Evolutionary conservation across 2,797 vertebrate species (phyloP).

Genomic region (Microctenopoma steveboyesi): DNA sequence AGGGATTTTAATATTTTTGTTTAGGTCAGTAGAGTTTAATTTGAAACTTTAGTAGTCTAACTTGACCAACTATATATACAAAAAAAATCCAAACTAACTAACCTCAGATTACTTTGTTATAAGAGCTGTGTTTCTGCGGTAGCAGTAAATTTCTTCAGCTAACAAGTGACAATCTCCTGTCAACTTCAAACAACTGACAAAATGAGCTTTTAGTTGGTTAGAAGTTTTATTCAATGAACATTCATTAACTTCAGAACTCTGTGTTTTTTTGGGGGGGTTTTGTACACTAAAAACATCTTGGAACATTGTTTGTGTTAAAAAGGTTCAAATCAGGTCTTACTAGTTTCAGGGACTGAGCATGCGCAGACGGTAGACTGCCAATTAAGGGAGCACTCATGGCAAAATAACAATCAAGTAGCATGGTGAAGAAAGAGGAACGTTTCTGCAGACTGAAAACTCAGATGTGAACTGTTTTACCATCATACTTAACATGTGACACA

Average conservation of each 20-base stretch:
- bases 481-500: too few species aligned
- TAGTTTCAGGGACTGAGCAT: too few species aligned
- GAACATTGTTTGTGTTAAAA: background rate
- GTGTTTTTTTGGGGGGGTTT: background rate
- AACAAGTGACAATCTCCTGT: slow-evolving; percentile 20
- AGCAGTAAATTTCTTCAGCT: slow-evolving; percentile 14
- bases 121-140: slow-evolving; percentile 27
- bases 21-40: background rate
- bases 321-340: too few species aligned
- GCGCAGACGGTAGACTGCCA: too few species aligned
- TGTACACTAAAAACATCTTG: background rate
- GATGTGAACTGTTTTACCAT: too few species aligned
- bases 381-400: too few species aligned
- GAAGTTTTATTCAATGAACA: background rate
- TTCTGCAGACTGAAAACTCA: too few species aligned
- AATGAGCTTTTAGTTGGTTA: background rate
- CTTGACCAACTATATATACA: too few species aligned
- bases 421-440: too few species aligned
- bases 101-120: background rate
- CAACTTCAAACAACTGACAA: background rate
- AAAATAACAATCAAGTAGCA: too few species aligned
- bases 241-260: slow-evolving; percentile 1
- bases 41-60: background rate
- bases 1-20: slow-evolving; percentile 3
- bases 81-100: background rate